Evolutionary conservation across 1,140 invertebrate genomes (phyloP), one percentile per base, ranked within the genome.

Genomic region (Phthorimaea operculella): DNA sequence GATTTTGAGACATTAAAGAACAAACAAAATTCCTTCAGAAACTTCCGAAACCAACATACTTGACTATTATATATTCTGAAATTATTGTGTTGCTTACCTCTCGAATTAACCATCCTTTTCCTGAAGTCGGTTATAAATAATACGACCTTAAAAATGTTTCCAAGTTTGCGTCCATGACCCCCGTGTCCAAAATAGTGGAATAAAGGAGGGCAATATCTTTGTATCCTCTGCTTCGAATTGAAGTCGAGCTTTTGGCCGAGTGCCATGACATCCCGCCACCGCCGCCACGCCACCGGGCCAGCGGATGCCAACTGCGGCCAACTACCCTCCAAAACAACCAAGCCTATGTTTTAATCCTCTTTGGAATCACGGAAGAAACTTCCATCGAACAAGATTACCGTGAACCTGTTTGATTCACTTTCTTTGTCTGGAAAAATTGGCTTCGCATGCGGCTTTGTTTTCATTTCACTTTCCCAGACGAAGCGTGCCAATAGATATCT

Each of bases 201-300:
- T 18, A 62, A 61, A 57, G 52, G 53, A 55, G 55, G 16, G 49
- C 44, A 55, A 44, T 52, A 62, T 59, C 56, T 66, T 63, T 64
- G 59, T 64, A 64, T 67, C 62, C 57, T 48, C 57, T 54, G 60
- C 69, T 58, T 59, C 60, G 60, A 67, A 67, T 68, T 74, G 66
- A 72, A 76, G 69, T 70, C 62, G 60, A 52, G 52, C 66, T 54
- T 57, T 70, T 76, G 77, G 75, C 77, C 63, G 59, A 47, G 18
- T 72, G 74, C 74, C 77, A 75, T 58, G 60, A 59, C 65, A 66
- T 60, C 54, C 63, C 64, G 66, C 50, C 55, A 61, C 61, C 58
- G 52, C 63, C 64, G 66, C 50, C 55, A 61, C 61, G 64, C 63
- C 63, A 68, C 57, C 65, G 56, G 61, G 59, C 58, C 39, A 9